Base-by-base conservation (phyloP, 2,888 invertebrate genomes). In the Autographa pulchrina region DNA sequence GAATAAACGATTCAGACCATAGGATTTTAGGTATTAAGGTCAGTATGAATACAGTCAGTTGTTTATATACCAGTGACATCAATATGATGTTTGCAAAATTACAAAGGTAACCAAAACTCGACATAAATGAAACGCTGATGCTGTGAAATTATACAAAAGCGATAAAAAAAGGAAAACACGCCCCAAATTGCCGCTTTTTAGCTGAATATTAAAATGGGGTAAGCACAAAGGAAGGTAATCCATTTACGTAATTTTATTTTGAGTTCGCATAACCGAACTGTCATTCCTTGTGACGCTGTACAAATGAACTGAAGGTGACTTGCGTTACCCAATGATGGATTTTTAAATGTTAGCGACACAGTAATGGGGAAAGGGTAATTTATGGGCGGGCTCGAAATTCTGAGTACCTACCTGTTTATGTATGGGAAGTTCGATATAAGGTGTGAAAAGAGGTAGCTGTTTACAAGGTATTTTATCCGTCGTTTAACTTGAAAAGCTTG, bases 251-350 rank as follows among this genome's bases (percentile, higher is more conserved):
- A 93, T 92, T 92, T 92, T 92, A 92, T 93, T 92, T 92, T 91
- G 89, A 91, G 92, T 92, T 86, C 90, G 88, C 89, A 91, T 92
- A 93, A 92, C 91, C 87, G 82, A 90, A 90, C 91, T 93, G 93
- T 92, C 93, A 91, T 90, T 92, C 88, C 84, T 88, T 87, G 85
- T 90, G 94, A 92, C 93, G 90, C 85, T 79, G 82, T 93, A 94
- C 89, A 92, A 94, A 95, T 94, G 93, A 92, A 90, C 86, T 85
- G 86, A 75, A 86, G 89, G 87, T 95, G 95, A 95, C 95, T 94
- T 92, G 94, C 94, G 76, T 83, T 84, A 85, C 70, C 66, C 82
- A 86, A 88, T 93, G 94, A 94, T 94, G 93, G 93, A 93, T 93
- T 93, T 93, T 94, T 94, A 93, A 94, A 94, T 93, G 93, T 87